Evolutionary conservation across 1,140 invertebrate species (phyloP).

Genomic region (Centruroides sculpturatus): DNA sequence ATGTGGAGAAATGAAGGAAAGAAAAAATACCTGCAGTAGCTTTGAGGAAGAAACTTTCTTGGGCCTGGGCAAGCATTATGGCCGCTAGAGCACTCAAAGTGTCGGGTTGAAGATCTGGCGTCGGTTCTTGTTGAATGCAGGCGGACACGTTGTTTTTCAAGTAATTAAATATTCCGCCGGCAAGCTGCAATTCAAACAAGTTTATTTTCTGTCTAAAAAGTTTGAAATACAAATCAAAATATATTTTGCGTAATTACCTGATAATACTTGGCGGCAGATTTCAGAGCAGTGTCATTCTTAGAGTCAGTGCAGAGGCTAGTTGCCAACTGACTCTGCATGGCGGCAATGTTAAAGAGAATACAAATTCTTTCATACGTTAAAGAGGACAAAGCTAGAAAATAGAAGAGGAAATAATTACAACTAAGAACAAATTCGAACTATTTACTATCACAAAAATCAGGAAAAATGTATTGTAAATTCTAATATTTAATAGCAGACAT

Average conservation of each 20-base stretch:
- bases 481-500: no score
- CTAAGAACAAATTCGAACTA: no score
- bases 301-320: constrained; percentile 50
- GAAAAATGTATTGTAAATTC: no score
- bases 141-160: constrained; percentile 65
- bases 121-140: constrained; percentile 77
- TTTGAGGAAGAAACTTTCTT: constrained; percentile 92
- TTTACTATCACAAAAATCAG: no score
- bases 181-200: constrained; percentile 48
- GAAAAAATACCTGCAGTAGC: constrained; percentile 59
- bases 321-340: constrained; percentile 79
- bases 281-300: constrained; percentile 85
- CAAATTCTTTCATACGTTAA: constrained; percentile 86
- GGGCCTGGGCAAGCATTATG: constrained; percentile 93
- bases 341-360: constrained; percentile 92
- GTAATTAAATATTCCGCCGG: constrained; percentile 78
- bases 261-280: constrained; percentile 79
- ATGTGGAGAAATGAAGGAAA: no score
- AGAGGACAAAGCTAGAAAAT: constrained; percentile 36
- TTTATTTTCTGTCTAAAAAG: no score
- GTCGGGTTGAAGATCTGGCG: constrained; percentile 85
- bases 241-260: constrained; percentile 43
- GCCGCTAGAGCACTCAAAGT: constrained; percentile 66
- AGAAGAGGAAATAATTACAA: neutral
- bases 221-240: no score